A percentile compares a stretch with the other conserved stretches of the same genome.
These are phyloP conservation scores for Aphelocoma californica DNA, from an alignment of 2,797 vertebrate species.

Conservation along the genomic window DNA sequence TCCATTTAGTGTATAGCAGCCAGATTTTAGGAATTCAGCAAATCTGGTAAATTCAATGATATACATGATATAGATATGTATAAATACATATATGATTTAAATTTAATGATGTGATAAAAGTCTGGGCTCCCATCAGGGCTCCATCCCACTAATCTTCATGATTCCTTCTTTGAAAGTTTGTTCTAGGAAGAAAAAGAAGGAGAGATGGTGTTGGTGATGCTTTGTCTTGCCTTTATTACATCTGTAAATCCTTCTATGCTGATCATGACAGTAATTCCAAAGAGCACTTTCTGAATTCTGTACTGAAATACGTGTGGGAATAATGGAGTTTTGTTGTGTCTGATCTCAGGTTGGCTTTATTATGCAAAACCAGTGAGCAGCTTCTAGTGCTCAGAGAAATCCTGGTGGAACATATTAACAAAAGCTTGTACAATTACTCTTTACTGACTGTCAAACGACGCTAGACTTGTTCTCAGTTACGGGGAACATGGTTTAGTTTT, in stretches of 20 bases:
- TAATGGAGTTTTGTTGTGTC: conserved; percentile 70
- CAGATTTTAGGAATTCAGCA: not conserved
- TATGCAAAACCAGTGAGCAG: conserved; percentile 54
- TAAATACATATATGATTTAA: not conserved
- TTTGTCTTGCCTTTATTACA: conserved; percentile 34
- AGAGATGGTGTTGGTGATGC: not conserved
- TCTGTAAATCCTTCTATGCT: conserved; percentile 42
- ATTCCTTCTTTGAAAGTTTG: not conserved
- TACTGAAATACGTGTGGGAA: conserved; percentile 48
- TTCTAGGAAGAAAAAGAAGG: conserved; percentile 35
- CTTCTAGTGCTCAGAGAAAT: conserved; percentile 40
- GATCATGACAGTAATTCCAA: conserved; percentile 6
- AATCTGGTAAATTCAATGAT: not conserved
- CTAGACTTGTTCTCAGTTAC: not conserved
- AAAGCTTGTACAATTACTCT: conserved; percentile 40
- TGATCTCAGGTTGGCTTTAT: conserved; percentile 67
- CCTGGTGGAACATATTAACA: conserved; percentile 58
- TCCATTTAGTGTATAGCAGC: not conserved
- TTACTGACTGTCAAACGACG: conserved; percentile 59
- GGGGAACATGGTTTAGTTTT: not conserved
- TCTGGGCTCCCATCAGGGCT: not conserved
- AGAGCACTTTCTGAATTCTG: conserved; percentile 52
- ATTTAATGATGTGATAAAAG: not conserved
- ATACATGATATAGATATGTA: not conserved
- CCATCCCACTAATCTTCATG: not conserved